Conservation (phyloP, 2,113 vertebrate species). For the Lophius piscatorius region DNA sequence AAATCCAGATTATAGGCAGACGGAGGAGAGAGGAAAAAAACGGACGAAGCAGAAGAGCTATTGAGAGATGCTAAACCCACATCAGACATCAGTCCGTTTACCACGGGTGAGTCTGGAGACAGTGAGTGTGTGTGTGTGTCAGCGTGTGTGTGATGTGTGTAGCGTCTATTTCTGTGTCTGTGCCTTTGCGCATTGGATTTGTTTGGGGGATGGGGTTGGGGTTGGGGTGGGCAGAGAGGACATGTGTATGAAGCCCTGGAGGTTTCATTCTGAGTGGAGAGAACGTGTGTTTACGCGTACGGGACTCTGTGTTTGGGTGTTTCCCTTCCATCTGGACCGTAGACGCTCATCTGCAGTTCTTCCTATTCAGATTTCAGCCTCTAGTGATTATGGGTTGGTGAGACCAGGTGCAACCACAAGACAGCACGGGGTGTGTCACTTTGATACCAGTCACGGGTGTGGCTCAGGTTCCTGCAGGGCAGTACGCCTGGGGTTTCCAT, state of each 20-base stretch:
- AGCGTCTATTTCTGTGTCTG: slow-evolving; percentile 24
- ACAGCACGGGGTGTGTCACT: slow-evolving; percentile 52
- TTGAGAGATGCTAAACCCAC: slow-evolving; percentile 50
- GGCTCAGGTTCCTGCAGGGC: slow-evolving; percentile 29
- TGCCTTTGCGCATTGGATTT: slow-evolving; percentile 22
- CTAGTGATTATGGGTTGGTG: slow-evolving; percentile 25
- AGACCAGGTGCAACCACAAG: slow-evolving; percentile 25
- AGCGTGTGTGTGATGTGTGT: slow-evolving; percentile 16
- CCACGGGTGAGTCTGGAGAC: slow-evolving; percentile 36
- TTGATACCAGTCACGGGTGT: slow-evolving; percentile 16
- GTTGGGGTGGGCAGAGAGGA: slow-evolving; percentile 2
- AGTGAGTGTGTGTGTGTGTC: slow-evolving; percentile 11
- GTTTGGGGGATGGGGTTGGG: too few species aligned
- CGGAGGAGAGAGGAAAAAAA: background rate
- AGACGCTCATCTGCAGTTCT: background rate
- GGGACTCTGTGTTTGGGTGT: slow-evolving; percentile 22
- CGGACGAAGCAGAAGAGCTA: slow-evolving; percentile 34
- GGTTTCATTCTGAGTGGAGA: slow-evolving; percentile 21
- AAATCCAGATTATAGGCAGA: too few species aligned
- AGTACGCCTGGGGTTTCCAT: slow-evolving; percentile 3
- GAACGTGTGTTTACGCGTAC: slow-evolving; percentile 4
- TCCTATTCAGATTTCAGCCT: background rate
- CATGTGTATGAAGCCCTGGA: slow-evolving; percentile 17
- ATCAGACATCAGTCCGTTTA: slow-evolving; percentile 48
- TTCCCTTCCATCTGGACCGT: slow-evolving; percentile 1